Evolutionary conservation across 1,140 invertebrate genomes (phyloP).

Genomic region (Drosophila dunni): DNA sequence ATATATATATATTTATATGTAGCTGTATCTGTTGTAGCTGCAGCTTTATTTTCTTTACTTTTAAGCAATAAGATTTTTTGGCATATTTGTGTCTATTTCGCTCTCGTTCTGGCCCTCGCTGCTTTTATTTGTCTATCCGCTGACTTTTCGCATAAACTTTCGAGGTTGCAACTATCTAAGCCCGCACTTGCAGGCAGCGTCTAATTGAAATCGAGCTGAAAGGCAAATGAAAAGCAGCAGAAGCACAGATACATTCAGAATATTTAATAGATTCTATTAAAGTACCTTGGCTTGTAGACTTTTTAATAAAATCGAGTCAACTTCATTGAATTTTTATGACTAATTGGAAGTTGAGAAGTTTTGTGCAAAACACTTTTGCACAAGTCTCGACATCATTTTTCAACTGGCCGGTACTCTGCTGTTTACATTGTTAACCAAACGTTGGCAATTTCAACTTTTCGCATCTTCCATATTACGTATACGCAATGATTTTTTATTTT

Average conservation of each 20-base stretch:
- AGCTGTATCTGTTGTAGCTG: conserved; percentile 38
- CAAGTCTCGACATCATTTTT: conserved; percentile 40
- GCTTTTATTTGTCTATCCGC: conserved; percentile 32
- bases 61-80: conserved; percentile 70
- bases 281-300: background rate
- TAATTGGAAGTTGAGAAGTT: conserved; percentile 69
- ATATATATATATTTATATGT: conserved; percentile 22
- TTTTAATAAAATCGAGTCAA: background rate
- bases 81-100: conserved; percentile 35
- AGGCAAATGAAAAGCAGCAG: conserved; percentile 13
- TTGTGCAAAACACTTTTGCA: background rate
- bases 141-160: conserved; percentile 52
- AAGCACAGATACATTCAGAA: background rate
- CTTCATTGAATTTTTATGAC: conserved; percentile 31
- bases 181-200: conserved; percentile 24
- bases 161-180: conserved; percentile 2
- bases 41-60: conserved; percentile 38
- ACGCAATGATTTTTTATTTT: conserved; percentile 73
- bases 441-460: conserved; percentile 26
- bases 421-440: conserved; percentile 51
- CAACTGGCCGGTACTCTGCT: conserved; percentile 14
- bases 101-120: conserved; percentile 18
- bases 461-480: conserved; percentile 42
- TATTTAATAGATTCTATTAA: background rate
- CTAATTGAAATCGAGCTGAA: conserved; percentile 58